phyloP scores from a whole-genome alignment of 2,113 vertebrate species.

The Nesogale talazaci region DNA sequence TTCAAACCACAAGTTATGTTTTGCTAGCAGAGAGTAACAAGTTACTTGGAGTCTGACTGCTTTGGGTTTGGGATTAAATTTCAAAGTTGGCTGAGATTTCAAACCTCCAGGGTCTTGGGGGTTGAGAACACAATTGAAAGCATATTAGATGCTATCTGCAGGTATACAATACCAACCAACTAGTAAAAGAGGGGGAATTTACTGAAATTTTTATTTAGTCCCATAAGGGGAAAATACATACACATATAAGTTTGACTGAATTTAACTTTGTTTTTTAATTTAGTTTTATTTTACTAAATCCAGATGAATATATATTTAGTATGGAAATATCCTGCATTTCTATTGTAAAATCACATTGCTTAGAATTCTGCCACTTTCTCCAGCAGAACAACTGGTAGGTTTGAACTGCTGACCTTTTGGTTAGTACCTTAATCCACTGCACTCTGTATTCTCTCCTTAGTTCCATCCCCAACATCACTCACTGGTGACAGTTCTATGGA shows the following conservation, averaged over 20 bases:
- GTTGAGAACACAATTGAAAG: constrained; percentile 68
- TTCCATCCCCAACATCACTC: constrained; percentile 20
- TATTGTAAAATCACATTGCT: constrained; percentile 43
- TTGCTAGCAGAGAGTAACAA: constrained; percentile 69
- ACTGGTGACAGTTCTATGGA: background rate
- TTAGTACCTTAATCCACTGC: background rate
- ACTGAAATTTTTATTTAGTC: constrained; percentile 67
- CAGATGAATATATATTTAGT: constrained; percentile 58
- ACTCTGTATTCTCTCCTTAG: constrained; percentile 17
- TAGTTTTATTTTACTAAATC: constrained; percentile 40
- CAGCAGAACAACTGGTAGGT: background rate
- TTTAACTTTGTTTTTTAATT: constrained; percentile 45
- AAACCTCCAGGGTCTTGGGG: constrained; percentile 68
- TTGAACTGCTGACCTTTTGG: background rate
- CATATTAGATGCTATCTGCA: constrained; percentile 68
- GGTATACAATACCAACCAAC: constrained; percentile 56
- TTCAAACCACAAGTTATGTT: constrained; percentile 64
- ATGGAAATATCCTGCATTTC: constrained; percentile 52
- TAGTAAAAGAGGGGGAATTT: constrained; percentile 64
- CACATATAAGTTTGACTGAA: constrained; percentile 11
- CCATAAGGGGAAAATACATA: constrained; percentile 52
- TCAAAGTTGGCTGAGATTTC: constrained; percentile 69
- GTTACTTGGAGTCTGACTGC: constrained; percentile 64
- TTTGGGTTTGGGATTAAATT: constrained; percentile 67
- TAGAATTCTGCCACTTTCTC: constrained; percentile 42